Evolutionary conservation across 2,888 invertebrate species (phyloP).

Genomic region (Orthosia gothica): DNA sequence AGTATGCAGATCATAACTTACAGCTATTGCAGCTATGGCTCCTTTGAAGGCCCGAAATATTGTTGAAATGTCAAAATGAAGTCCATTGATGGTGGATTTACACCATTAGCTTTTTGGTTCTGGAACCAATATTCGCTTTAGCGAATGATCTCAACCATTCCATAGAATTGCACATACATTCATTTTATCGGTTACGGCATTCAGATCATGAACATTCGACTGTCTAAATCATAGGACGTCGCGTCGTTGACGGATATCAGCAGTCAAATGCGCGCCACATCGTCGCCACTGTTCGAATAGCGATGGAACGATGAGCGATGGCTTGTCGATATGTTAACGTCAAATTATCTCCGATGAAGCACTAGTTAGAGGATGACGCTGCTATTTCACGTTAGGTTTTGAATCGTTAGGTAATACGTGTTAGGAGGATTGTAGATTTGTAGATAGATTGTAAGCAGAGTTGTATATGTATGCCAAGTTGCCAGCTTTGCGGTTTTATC

Average conservation of each 20-base stretch:
- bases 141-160: not conserved
- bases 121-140: too few relatives aligned
- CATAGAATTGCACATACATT: too few relatives aligned
- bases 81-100: too few relatives aligned
- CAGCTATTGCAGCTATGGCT: too few relatives aligned
- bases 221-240: not conserved
- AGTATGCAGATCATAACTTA: too few relatives aligned
- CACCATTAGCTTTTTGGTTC: too few relatives aligned
- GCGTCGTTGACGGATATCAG: slow-evolving; percentile 5
- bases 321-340: slow-evolving; percentile 37
- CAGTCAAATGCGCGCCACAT: slow-evolving; percentile 35
- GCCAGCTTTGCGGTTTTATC: too few relatives aligned
- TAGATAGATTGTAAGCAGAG: too few relatives aligned
- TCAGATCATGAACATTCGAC: not conserved
- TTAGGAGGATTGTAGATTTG: too few relatives aligned
- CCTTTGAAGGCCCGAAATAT: too few relatives aligned
- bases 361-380: not conserved
- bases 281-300: slow-evolving; percentile 5
- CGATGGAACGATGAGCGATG: slow-evolving; percentile 19
- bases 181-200: not conserved
- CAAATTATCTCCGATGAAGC: slow-evolving; percentile 23
- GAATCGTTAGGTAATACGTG: not conserved
- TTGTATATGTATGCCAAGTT: too few relatives aligned
- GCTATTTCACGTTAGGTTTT: not conserved
- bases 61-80: too few relatives aligned